Evolutionary conservation across 2,113 vertebrate genomes (phyloP).

Genomic region (Pedionomus torquatus): DNA sequence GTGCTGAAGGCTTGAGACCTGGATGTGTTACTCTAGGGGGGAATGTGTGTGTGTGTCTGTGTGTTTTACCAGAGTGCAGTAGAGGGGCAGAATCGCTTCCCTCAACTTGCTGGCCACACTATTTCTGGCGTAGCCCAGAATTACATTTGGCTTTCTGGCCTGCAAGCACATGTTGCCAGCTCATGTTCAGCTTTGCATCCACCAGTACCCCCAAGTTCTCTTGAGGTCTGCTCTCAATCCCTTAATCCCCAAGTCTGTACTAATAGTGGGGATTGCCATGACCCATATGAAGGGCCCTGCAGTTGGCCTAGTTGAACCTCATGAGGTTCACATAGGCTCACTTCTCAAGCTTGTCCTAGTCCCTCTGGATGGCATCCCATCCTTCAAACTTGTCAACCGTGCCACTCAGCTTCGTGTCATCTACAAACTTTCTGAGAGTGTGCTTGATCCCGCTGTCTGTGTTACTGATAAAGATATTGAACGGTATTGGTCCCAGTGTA

Average conservation of each 20-base stretch:
- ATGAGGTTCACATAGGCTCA: neutral
- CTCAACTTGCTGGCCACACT: fast-evolving
- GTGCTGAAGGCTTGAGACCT: fast-evolving
- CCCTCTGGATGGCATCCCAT: neutral
- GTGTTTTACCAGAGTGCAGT: fast-evolving
- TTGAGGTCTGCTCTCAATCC: neutral
- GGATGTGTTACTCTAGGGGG: neutral
- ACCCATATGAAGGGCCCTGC: neutral
- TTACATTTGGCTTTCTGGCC: fast-evolving
- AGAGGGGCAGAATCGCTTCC: neutral
- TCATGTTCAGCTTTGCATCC: neutral
- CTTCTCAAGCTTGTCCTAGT: neutral
- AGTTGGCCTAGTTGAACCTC: neutral
- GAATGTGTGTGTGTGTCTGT: neutral
- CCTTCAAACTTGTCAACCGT: fast-evolving
- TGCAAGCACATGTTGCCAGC: fast-evolving
- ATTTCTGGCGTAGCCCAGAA: neutral
- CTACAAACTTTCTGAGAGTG: neutral
- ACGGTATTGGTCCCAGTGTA: fast-evolving
- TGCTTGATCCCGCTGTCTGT: fast-evolving
- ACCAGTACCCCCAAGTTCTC: fast-evolving
- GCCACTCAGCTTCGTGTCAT: neutral
- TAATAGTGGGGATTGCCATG: fast-evolving
- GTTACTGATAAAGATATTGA: neutral
- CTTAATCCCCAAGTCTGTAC: neutral